Evolutionary conservation across 2,797 vertebrate species (phyloP).

Genomic region (Synanceia verrucosa): DNA sequence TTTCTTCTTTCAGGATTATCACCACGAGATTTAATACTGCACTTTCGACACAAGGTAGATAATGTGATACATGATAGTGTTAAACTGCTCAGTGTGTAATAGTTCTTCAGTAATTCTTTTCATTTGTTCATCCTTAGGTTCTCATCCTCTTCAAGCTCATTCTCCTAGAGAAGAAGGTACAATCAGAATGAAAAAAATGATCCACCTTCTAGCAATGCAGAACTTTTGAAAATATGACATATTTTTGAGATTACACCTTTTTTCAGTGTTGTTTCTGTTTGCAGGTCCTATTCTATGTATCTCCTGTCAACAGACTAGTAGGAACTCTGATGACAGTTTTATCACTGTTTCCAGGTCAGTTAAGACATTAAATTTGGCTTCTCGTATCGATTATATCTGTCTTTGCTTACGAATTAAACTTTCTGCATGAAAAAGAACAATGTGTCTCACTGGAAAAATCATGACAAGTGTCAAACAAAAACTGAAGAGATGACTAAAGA

Average conservation of each 20-base stretch:
- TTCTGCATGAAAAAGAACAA: not conserved
- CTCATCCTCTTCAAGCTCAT: constrained; percentile 97
- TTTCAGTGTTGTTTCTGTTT: not conserved
- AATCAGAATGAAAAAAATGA: not conserved
- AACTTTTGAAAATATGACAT: not conserved
- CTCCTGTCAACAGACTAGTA: constrained; percentile 93
- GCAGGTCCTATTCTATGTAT: constrained; percentile 96
- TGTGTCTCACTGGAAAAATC: not conserved
- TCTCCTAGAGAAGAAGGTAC: constrained; percentile 97
- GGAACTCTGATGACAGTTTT: constrained; percentile 94
- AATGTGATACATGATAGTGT: not conserved
- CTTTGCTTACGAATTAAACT: not conserved
- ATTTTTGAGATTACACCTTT: not conserved
- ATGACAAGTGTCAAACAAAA: not conserved
- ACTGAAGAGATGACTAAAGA: not conserved
- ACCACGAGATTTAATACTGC: constrained; percentile 95
- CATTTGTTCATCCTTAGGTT: constrained; percentile 79
- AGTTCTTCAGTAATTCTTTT: not conserved
- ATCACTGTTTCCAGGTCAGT: constrained; percentile 96
- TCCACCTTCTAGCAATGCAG: rapidly evolving
- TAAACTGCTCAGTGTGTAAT: rapidly evolving
- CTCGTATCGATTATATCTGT: not conserved
- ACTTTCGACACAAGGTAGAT: constrained; percentile 95
- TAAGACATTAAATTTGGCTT: not conserved
- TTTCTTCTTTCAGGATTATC: constrained; percentile 88